These are phyloP conservation scores for Imbricaverruca yamaguchii DNA, from an alignment of 2,888 invertebrate genomes.

Conservation along the genomic window DNA sequence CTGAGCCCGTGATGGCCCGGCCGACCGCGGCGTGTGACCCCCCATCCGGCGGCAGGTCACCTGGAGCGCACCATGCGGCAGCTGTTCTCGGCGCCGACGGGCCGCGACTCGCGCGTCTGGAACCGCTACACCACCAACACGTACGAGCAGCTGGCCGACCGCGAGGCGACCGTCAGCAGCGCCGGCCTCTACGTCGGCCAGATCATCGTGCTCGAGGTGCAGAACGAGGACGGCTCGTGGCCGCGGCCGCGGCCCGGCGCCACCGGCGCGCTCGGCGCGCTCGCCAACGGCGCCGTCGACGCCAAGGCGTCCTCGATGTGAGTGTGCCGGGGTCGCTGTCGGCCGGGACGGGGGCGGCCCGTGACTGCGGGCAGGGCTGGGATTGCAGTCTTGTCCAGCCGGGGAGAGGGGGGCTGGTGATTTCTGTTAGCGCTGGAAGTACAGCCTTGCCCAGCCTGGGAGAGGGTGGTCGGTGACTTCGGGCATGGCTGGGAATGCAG, in stretches of 20 bases:
- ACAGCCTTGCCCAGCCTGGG: no score
- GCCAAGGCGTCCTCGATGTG: neutral
- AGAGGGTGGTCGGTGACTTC: no score
- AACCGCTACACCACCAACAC: slow-evolving; percentile 42
- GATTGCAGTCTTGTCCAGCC: no score
- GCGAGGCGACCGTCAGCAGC: slow-evolving; percentile 43
- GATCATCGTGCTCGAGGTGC: slow-evolving; percentile 43
- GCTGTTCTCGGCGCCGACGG: slow-evolving; percentile 41
- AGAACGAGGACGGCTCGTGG: slow-evolving; percentile 46
- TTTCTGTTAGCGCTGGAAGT: no score
- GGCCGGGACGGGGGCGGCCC: neutral
- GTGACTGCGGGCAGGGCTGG: neutral
- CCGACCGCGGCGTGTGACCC: no score
- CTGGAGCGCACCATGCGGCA: slow-evolving; percentile 40
- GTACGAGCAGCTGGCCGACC: slow-evolving; percentile 42
- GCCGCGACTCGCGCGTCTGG: slow-evolving; percentile 45
- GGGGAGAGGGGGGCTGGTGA: no score
- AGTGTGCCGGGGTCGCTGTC: neutral
- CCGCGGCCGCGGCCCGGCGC: slow-evolving; percentile 36
- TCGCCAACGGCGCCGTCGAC: neutral
- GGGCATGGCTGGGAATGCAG: no score
- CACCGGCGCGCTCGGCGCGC: neutral
- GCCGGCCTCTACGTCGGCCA: slow-evolving; percentile 43
- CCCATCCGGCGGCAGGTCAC: slow-evolving; percentile 26
- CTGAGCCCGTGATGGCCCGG: no score